Percentiles rank a stretch among this genome's conserved stretches.
These are phyloP conservation scores for Oryctes rhinoceros DNA, from an alignment of 1,140 invertebrate genomes.

Conservation along the genomic window DNA sequence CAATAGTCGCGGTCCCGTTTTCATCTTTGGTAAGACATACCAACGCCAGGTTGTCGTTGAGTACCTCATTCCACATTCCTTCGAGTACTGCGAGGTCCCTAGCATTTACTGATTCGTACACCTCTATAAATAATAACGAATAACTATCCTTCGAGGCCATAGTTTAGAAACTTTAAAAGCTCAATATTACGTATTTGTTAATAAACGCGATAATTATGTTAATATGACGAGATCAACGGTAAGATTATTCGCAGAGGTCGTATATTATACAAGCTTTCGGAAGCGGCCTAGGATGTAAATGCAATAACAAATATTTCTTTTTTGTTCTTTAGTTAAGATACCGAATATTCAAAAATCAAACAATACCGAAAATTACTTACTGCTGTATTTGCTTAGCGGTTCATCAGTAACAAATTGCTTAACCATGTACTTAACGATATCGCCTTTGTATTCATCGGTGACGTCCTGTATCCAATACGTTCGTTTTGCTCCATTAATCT, in stretches of 20 bases:
- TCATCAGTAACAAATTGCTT: conserved; percentile 32
- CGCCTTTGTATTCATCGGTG: conserved; percentile 17
- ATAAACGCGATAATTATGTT: too few relatives aligned
- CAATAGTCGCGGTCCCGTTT: conserved; percentile 35
- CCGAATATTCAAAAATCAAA: too few relatives aligned
- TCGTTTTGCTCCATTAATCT: conserved; percentile 26
- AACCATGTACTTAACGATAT: conserved; percentile 30
- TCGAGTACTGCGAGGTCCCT: background rate
- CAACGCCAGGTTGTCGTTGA: conserved; percentile 16
- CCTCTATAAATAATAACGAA: background rate
- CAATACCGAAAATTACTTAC: conserved; percentile 24
- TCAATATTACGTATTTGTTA: too few relatives aligned
- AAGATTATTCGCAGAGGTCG: too few relatives aligned
- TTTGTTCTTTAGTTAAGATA: too few relatives aligned
- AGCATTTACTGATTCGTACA: background rate
- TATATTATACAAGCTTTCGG: too few relatives aligned
- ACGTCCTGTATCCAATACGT: conserved; percentile 42
- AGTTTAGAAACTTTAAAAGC: too few relatives aligned
- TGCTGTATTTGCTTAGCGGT: conserved; percentile 22
- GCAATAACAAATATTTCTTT: too few relatives aligned
- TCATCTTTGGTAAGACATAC: conserved; percentile 30
- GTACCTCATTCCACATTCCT: background rate
- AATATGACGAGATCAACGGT: too few relatives aligned
- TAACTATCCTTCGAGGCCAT: too few relatives aligned
- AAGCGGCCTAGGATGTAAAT: too few relatives aligned